These are phyloP conservation scores for Lagorchestes hirsutus DNA, from an alignment of 2,797 vertebrate species.

Conservation along the genomic window DNA sequence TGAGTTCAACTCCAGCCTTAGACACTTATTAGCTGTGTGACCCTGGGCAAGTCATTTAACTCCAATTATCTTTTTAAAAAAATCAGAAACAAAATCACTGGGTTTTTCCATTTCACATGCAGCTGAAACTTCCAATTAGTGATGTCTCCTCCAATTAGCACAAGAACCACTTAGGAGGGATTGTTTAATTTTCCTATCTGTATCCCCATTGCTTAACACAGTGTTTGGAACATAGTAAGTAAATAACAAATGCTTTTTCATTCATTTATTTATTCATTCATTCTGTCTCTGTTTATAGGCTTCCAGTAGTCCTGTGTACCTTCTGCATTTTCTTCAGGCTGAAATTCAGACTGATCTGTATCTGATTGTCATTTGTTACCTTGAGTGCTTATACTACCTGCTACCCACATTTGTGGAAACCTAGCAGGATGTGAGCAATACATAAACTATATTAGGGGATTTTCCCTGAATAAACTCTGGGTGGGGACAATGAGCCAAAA, in stretches of 20 bases:
- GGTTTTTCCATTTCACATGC: neutral
- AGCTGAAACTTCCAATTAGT: neutral
- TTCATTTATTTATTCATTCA: neutral
- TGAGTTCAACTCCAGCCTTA: neutral
- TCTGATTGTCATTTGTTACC: neutral
- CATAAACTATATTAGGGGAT: neutral
- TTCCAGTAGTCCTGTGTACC: neutral
- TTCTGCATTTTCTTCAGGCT: neutral
- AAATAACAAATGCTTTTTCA: neutral
- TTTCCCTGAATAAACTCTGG: neutral
- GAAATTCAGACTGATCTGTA: neutral
- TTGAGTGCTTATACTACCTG: neutral
- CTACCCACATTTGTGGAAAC: neutral
- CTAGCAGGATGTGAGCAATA: neutral
- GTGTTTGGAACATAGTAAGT: neutral
- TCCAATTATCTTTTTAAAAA: too few relatives aligned
- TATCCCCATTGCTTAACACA: neutral
- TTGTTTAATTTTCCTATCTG: neutral
- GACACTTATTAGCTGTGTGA: neutral
- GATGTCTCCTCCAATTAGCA: neutral
- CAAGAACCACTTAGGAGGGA: neutral
- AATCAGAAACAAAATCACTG: neutral
- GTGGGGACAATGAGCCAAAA: conserved; percentile 1
- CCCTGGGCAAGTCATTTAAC: neutral
- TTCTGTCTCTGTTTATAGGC: neutral